Evolutionary conservation across 2,113 vertebrate species (phyloP).

Genomic region (Carassius auratus): DNA sequence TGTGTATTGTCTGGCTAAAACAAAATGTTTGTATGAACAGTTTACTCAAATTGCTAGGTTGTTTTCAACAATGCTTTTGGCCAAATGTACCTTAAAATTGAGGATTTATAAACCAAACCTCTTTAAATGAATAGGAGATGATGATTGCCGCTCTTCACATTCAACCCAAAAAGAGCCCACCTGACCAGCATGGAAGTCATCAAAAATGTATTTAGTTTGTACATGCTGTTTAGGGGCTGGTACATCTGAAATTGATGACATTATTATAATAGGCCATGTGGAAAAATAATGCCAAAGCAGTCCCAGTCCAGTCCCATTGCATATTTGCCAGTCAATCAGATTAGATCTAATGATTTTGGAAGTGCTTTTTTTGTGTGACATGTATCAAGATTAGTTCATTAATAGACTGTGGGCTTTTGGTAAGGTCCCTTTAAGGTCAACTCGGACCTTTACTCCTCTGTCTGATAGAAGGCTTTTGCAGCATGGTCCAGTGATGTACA

Average conservation of each 20-base stretch:
- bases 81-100: neutral
- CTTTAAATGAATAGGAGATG: neutral
- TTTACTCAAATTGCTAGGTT: neutral
- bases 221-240: neutral
- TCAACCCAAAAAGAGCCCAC: neutral
- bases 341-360: neutral
- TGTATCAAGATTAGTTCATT: neutral
- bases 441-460: neutral
- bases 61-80: slow-evolving; percentile 15
- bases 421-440: neutral
- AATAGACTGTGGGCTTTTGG: neutral
- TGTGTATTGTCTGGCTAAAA: neutral
- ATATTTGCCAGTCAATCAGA: neutral
- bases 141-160: neutral
- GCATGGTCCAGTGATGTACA: neutral
- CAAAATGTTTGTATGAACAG: neutral
- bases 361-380: neutral
- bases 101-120: neutral
- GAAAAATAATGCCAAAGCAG: neutral
- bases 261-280: neutral
- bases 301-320: neutral
- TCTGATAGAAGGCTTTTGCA: neutral
- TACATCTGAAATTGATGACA: neutral
- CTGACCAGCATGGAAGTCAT: neutral
- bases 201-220: neutral